A percentile compares a stretch with the other conserved stretches of the same genome.
Conservation (phyloP, 1,140 invertebrate species). For the Drosophila bocqueti region DNA sequence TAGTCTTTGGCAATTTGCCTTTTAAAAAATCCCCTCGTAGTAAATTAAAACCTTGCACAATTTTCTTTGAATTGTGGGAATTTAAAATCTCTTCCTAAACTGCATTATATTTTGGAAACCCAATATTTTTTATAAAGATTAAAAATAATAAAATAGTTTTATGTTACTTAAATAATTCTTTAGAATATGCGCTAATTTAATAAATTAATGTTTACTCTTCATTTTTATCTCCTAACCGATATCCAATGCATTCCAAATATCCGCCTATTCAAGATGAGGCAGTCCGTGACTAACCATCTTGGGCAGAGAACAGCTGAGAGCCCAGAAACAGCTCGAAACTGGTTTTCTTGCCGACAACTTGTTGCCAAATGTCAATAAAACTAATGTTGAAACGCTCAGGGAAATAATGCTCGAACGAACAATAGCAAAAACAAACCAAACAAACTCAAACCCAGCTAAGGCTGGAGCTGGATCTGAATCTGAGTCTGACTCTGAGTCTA, state of each 20-base stretch:
- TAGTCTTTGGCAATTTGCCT: neutral
- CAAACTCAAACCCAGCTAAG: constrained; percentile 37
- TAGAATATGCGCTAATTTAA: no score
- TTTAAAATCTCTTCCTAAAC: no score
- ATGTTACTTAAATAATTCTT: neutral
- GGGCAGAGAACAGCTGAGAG: constrained; percentile 71
- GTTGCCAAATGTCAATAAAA: constrained; percentile 81
- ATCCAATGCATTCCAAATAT: constrained; percentile 39
- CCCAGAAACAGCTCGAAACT: constrained; percentile 55
- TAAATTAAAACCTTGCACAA: neutral
- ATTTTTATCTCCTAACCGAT: constrained; percentile 6
- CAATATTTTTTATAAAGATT: neutral
- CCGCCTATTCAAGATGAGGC: constrained; percentile 61
- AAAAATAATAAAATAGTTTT: neutral
- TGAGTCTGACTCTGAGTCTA: constrained; percentile 13
- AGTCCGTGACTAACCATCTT: constrained; percentile 68
- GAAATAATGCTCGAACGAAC: constrained; percentile 38
- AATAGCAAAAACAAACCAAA: constrained; percentile 25
- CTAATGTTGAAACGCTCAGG: constrained; percentile 66
- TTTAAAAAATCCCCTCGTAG: neutral
- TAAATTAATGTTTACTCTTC: neutral
- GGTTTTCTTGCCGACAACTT: constrained; percentile 67
- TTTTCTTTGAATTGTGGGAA: neutral
- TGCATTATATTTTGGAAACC: neutral
- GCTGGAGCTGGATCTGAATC: constrained; percentile 16